Evolutionary conservation across 2,113 vertebrate genomes (phyloP).

Genomic region (Pedetes capensis): DNA sequence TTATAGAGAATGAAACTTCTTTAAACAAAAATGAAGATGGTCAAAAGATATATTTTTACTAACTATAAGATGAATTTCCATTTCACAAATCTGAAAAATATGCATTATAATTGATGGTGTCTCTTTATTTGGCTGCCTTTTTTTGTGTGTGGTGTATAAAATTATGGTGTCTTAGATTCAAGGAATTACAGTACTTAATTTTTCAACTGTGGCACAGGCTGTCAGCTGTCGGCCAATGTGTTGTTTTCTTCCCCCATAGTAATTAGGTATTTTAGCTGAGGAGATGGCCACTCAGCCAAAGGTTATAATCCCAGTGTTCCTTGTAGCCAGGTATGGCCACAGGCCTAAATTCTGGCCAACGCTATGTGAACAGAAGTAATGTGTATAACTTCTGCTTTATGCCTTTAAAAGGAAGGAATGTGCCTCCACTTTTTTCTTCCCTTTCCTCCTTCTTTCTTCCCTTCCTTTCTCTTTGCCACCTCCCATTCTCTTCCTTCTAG

Average conservation of each 20-base stretch:
- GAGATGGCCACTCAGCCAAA: not conserved
- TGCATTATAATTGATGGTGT: not conserved
- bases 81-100: conserved; percentile 34
- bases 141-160: not conserved
- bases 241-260: not conserved
- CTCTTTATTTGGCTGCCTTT: not conserved
- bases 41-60: not conserved
- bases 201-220: conserved; percentile 15
- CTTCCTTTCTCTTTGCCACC: too few relatives aligned
- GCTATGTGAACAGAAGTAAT: not conserved
- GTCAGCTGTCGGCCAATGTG: not conserved
- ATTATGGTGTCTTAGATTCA: not conserved
- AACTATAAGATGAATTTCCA: not conserved
- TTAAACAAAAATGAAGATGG: not conserved
- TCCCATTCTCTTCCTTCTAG: not conserved
- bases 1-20: not conserved
- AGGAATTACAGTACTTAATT: not conserved
- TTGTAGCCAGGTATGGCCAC: not conserved
- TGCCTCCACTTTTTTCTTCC: not conserved
- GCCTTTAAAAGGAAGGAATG: not conserved
- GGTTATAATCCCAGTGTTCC: not conserved
- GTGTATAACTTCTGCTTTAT: not conserved
- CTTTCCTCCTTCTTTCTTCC: not conserved
- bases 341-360: not conserved
- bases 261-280: not conserved